phyloP scores from a whole-genome alignment of 2,888 invertebrate genomes.

The Agonum fuliginosum region DNA sequence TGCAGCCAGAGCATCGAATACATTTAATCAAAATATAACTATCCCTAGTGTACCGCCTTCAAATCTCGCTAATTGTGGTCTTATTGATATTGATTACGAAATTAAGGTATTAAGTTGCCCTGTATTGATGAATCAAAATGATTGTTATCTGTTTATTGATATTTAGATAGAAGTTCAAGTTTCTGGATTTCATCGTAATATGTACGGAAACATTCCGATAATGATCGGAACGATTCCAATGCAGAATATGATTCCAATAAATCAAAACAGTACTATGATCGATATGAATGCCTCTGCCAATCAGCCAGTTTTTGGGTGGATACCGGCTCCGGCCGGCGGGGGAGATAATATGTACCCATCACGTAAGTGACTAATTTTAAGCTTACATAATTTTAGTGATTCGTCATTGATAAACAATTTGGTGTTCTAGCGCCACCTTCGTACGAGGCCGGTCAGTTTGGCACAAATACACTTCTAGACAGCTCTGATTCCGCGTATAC shows the following conservation, averaged over 20 bases:
- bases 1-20: conserved; percentile 77
- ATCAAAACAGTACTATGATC: conserved; percentile 66
- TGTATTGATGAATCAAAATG: no score
- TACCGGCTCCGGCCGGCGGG: conserved; percentile 66
- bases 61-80: conserved; percentile 82
- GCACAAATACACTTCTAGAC: conserved; percentile 79
- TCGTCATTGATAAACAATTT: neutral
- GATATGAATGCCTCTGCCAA: conserved; percentile 59
- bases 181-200: conserved; percentile 80
- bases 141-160: no score
- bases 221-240: conserved; percentile 86
- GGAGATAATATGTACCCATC: conserved; percentile 71
- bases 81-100: conserved; percentile 54
- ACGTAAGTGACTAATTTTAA: no score
- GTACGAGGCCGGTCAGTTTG: conserved; percentile 78
- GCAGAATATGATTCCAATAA: conserved; percentile 73
- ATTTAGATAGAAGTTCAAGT: conserved; percentile 78
- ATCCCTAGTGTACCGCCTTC: conserved; percentile 87
- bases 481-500: conserved; percentile 79
- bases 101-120: conserved; percentile 39
- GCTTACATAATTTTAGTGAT: no score
- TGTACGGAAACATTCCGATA: conserved; percentile 80
- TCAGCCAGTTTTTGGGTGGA: conserved; percentile 63
- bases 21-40: conserved; percentile 79
- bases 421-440: conserved; percentile 82